These are phyloP conservation scores for Aphelenchoides fujianensis DNA, from an alignment of 1,140 invertebrate species.

Conservation along the genomic window DNA sequence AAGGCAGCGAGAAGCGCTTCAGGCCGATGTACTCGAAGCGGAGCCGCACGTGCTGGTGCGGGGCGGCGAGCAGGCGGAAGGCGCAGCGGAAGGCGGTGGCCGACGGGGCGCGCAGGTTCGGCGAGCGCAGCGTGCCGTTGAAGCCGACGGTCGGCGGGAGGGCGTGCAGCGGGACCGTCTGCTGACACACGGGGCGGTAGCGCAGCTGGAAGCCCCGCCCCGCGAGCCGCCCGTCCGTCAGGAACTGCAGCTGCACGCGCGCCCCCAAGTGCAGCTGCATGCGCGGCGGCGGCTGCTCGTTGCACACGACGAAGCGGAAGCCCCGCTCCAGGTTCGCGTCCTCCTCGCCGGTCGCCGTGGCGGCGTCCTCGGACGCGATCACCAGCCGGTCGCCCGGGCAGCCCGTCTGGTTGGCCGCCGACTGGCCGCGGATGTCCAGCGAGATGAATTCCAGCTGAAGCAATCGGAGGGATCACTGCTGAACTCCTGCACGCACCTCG, in stretches of 20 bases:
- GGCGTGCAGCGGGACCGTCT: background rate
- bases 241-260: conserved; percentile 58
- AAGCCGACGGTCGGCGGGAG: background rate
- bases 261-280: conserved; percentile 24
- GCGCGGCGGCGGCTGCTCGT: conserved; percentile 29
- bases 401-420: background rate
- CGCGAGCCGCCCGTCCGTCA: conserved; percentile 53
- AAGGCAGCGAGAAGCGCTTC: conserved; percentile 26
- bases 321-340: background rate
- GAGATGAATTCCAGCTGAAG: background rate
- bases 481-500: conserved; percentile 18
- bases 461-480: background rate
- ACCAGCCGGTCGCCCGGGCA: background rate
- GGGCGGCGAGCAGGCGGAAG: conserved; percentile 46
- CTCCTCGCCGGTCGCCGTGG: too few species aligned
- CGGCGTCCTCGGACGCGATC: background rate
- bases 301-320: conserved; percentile 20
- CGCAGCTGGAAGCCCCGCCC: conserved; percentile 48
- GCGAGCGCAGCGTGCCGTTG: conserved; percentile 57
- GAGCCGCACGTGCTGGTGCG: conserved; percentile 32
- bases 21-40: conserved; percentile 53
- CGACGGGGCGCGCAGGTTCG: conserved; percentile 47
- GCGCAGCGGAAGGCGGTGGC: conserved; percentile 47
- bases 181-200: conserved; percentile 32
- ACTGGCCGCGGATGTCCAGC: background rate